Conservation (phyloP, 2,797 vertebrate genomes). For the Syngnathus acus region DNA sequence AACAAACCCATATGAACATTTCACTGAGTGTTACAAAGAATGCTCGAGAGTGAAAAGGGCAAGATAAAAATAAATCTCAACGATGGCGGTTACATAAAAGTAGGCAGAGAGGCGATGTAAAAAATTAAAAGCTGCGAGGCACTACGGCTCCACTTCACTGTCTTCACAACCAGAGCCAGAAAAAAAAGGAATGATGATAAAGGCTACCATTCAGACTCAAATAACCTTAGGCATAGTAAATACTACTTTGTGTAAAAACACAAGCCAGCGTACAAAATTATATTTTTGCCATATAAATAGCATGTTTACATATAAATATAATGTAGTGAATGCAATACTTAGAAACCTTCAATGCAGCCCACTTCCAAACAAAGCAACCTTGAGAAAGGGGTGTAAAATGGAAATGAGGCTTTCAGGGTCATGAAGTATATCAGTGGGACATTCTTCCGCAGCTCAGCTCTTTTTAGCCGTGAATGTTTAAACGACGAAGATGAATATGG, state of each 20-base stretch:
- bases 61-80: constrained; percentile 64
- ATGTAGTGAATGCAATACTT: neutral
- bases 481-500: constrained; percentile 44
- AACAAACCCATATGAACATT: neutral
- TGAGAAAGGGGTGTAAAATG: neutral
- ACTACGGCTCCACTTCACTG: neutral
- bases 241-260: neutral
- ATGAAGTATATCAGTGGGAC: neutral
- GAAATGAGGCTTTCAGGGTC: constrained; percentile 3
- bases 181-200: neutral
- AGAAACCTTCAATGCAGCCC: neutral
- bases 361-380: neutral
- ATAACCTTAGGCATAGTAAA: neutral
- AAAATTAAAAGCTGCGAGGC: constrained; percentile 63
- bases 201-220: neutral
- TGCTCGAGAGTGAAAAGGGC: constrained; percentile 18
- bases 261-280: neutral
- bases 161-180: neutral
- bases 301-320: neutral
- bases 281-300: neutral
- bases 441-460: constrained; percentile 9
- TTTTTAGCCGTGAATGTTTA: constrained; percentile 13
- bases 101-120: constrained; percentile 60
- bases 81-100: constrained; percentile 66
- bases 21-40: neutral